phyloP scores from a whole-genome alignment of 2,888 invertebrate genomes.

The Eustalomyia histrio region DNA sequence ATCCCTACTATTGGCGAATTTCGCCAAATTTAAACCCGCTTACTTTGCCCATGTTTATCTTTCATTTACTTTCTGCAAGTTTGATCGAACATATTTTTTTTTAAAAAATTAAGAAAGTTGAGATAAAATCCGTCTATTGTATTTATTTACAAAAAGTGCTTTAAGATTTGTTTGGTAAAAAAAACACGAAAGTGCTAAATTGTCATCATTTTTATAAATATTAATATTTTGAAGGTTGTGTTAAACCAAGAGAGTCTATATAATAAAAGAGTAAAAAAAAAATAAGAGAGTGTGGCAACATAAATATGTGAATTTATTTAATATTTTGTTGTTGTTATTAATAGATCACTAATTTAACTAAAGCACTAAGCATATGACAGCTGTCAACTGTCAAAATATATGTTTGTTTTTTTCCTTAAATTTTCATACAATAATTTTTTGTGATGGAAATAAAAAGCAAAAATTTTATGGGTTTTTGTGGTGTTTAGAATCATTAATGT shows the following conservation, averaged over 20 bases:
- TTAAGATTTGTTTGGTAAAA: background rate
- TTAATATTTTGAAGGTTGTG: background rate
- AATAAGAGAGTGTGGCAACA: background rate
- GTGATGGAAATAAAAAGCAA: background rate
- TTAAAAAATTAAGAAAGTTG: too few species aligned
- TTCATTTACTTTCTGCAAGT: too few species aligned
- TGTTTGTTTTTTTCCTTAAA: slow-evolving; percentile 6
- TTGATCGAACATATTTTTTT: too few species aligned
- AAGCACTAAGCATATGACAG: slow-evolving; percentile 55
- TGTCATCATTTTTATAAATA: background rate
- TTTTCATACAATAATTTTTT: background rate
- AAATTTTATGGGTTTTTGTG: slow-evolving; percentile 10
- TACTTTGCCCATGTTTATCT: too few species aligned
- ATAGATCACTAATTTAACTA: slow-evolving; percentile 52
- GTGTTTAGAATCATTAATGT: background rate
- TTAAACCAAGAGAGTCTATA: background rate
- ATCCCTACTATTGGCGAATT: too few species aligned
- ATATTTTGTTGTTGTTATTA: slow-evolving; percentile 45
- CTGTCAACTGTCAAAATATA: slow-evolving; percentile 50
- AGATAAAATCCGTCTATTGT: too few species aligned
- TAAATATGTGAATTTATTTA: background rate
- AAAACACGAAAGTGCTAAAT: background rate
- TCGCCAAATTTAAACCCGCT: too few species aligned
- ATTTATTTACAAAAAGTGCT: too few species aligned
- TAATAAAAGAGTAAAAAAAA: background rate